These are phyloP conservation scores for Drosophila equinoxialis DNA, from an alignment of 1,140 invertebrate genomes.

Conservation along the genomic window DNA sequence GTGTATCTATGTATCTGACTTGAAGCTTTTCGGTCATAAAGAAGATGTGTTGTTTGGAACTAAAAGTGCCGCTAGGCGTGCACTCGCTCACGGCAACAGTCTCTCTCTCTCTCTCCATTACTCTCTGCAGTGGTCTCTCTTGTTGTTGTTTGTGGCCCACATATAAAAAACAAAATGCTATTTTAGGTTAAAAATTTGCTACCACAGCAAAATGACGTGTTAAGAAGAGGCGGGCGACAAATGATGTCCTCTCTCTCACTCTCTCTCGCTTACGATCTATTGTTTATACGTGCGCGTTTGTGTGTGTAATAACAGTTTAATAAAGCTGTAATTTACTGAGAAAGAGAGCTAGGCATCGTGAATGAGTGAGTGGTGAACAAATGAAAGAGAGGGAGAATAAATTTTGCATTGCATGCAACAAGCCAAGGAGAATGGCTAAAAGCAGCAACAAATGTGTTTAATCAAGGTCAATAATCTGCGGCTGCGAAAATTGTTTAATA, in stretches of 20 bases:
- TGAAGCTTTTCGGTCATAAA: conserved; percentile 15
- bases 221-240: conserved; percentile 30
- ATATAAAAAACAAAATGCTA: conserved; percentile 58
- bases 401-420: conserved; percentile 51
- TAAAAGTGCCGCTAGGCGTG: conserved; percentile 74
- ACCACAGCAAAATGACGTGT: conserved; percentile 55
- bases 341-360: background rate
- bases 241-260: conserved; percentile 7
- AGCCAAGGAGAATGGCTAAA: conserved; percentile 31
- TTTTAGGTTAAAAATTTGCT: conserved; percentile 76
- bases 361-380: conserved; percentile 17
- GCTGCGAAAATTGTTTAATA: conserved; percentile 65
- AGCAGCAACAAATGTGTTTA: conserved; percentile 56
- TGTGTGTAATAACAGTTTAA: conserved; percentile 34
- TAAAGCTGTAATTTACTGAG: conserved; percentile 37
- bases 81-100: conserved; percentile 49
- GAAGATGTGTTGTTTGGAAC: conserved; percentile 57
- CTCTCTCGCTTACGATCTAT: background rate
- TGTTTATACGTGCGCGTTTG: conserved; percentile 11
- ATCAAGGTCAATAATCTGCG: conserved; percentile 79
- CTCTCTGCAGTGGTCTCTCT: conserved; percentile 1
- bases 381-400: conserved; percentile 29
- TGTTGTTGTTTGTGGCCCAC: conserved; percentile 46
- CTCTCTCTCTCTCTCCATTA: conserved; percentile 19
- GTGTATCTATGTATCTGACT: conserved; percentile 17